Base-by-base conservation (phyloP, 2,113 vertebrate genomes). In the Kryptolebias marmoratus region DNA sequence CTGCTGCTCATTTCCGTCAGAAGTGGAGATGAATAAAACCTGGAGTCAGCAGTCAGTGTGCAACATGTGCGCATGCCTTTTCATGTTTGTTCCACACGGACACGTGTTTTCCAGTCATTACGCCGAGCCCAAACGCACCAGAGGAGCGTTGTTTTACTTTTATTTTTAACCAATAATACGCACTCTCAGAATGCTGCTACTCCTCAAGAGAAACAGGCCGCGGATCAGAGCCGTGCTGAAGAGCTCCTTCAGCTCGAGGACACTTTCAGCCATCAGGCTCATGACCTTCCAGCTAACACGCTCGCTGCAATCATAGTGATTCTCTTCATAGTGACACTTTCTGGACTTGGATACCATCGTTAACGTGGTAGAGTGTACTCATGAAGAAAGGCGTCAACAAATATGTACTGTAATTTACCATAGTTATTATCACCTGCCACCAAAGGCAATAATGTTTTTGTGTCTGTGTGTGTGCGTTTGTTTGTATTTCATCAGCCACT, bases 161-260 rank as follows among this genome's bases (percentile, higher is more conserved):
- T 56, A 10, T 50, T 15, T 64, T 63, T 58, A 47, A 30, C 39
- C 27, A 47, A 44, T 22, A 39, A 22, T 18, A 16, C 14, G 7
- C 49, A 73, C 36, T 32, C 54, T 49, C 44, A n/a, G 12, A n/a
- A 10, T 4, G 14, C 42, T 2, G 2, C 16, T 44, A 32, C 11
- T 28, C 15, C 55, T 58, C 52, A 31, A 11, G 32, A 67, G 62
- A 39, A 14, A 8, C 32, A 56, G 15, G 47, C 71, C 67, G 68
- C 16, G 42, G 55, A n/a, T 79, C 47, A 52, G 59, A 67, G 57
- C 32, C 73, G 27, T 3, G 1, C 13, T 76, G 66, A 72, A 81
- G 68, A 32, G 69, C 71, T 73, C 28, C 78, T 83, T 80, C 64
- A 81, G 68, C 64, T 80, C 18, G 70, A 85, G 72, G 60, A 63